Evolutionary conservation across 2,113 vertebrate genomes (phyloP), one percentile per base, ranked within the genome.

Genomic region (Microcebus murinus): DNA sequence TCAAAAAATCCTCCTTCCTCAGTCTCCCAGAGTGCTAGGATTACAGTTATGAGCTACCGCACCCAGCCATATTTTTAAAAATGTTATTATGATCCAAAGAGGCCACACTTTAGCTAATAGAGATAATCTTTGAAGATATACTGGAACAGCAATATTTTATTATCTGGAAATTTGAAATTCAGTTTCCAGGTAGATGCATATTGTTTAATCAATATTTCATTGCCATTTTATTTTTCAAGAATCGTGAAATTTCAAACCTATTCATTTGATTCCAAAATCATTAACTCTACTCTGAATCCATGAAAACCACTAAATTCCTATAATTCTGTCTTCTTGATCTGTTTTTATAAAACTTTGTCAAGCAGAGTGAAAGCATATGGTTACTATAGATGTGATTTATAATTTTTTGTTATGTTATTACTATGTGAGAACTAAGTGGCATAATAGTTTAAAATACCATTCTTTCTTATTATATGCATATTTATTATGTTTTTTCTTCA

Each of bases 231-330:
- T 81, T 96, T 90, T 95, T 77, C 29, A 92, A 95, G 45, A 96
- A 79, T 92, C 94, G 42, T 97, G 86, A 96, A 92, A 63, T 87
- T 94, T 96, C 59, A 73, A 95, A 81, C 48, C 70, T 96, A 20
- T 76, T 92, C 48, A 45, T 31, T 94, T 90, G 87, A 94, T 96
- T 61, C 65, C 39, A 31, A 95, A 90, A 85, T 88, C 90, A 96
- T 85, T 95, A 92, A 20, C 29, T 93, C 85, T 71, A 81, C 20
- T 95, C 52, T 74, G 61, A 93, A 97, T 91, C 79, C 65, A 73
- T 87, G 65, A 70, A 65, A 83, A 98, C 80, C 29, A 77, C 50
- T 87, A 65, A 81, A 21, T 83, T 90, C 29, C 48, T 71, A 25
- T 89, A 82, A 95, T 94, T n/a, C 48, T 71, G 8, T 55, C 65